phyloP scores from a whole-genome alignment of 92 coral and sea anemone species.

The Diadumene lineata region DNA sequence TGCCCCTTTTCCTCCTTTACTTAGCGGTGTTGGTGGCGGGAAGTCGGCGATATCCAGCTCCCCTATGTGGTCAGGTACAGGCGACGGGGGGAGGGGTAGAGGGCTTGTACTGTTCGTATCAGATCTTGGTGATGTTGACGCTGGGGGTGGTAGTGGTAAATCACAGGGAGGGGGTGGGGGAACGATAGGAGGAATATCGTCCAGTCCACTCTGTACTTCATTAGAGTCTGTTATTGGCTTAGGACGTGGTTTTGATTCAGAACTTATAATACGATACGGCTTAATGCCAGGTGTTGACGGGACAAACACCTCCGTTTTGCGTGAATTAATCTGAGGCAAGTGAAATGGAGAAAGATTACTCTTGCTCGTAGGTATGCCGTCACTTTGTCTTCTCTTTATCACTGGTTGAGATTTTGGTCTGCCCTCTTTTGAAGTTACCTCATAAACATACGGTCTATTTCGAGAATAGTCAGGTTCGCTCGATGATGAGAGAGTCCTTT shows the following conservation, averaged over 20 bases:
- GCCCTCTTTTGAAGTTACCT: constrained; percentile 26
- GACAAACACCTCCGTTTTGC: constrained; percentile 50
- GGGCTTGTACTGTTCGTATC: constrained; percentile 31
- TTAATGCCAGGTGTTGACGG: constrained; percentile 51
- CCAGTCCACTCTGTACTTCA: constrained; percentile 62
- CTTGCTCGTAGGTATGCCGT: constrained; percentile 21
- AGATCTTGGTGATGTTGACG: constrained; percentile 10
- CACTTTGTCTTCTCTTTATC: constrained; percentile 48
- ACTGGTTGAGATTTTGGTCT: constrained; percentile 19
- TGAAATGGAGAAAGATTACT: constrained; percentile 58
- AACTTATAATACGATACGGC: constrained; percentile 40
- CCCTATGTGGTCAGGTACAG: constrained; percentile 63
- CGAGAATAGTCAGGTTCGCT: constrained; percentile 23
- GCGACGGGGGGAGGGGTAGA: constrained; percentile 80
- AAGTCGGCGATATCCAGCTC: constrained; percentile 74
- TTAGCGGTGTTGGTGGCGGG: constrained; percentile 78
- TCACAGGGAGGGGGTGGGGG: constrained; percentile 37
- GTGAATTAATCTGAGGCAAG: constrained; percentile 58
- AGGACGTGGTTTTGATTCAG: constrained; percentile 62
- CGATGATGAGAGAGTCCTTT: constrained; percentile 16
- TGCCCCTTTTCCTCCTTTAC: constrained; percentile 14
- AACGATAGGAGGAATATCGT: constrained; percentile 24
- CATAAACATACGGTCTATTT: constrained; percentile 6
- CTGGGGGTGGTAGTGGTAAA: background rate
- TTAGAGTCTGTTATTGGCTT: constrained; percentile 62